These are phyloP conservation scores for Oscheius sp. DNA, from an alignment of 2,888 invertebrate species.

Conservation along the genomic window DNA sequence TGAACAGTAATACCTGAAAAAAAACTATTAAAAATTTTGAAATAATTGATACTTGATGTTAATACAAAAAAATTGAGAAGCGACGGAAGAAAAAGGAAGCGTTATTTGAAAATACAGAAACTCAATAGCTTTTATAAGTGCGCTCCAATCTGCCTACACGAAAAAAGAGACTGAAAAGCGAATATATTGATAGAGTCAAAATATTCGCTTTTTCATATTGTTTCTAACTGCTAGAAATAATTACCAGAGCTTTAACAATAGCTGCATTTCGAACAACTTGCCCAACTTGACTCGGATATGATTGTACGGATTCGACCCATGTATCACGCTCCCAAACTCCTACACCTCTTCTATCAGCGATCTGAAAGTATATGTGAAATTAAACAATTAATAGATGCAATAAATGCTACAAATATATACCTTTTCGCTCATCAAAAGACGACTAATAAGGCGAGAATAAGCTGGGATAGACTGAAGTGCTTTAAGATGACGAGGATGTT, in stretches of 20 bases:
- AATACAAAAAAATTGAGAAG: background rate
- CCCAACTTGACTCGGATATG: slow-evolving; percentile 61
- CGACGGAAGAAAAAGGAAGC: slow-evolving; percentile 4
- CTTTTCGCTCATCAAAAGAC: slow-evolving; percentile 68
- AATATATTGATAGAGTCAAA: no score
- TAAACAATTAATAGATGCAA: background rate
- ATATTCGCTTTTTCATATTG: no score
- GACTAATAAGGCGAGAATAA: slow-evolving; percentile 67
- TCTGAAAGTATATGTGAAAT: slow-evolving; percentile 32
- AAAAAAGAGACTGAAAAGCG: no score
- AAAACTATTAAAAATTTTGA: background rate
- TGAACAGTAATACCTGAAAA: slow-evolving; percentile 60
- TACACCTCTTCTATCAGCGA: slow-evolving; percentile 69
- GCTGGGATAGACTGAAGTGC: slow-evolving; percentile 64
- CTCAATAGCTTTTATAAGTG: no score
- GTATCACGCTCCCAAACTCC: slow-evolving; percentile 70
- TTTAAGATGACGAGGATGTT: slow-evolving; percentile 61
- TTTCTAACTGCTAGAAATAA: no score
- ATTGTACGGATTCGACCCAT: slow-evolving; percentile 67
- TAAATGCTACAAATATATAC: no score
- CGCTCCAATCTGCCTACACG: no score
- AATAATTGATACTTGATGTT: background rate
- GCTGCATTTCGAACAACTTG: slow-evolving; percentile 61
- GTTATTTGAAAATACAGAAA: slow-evolving; percentile 7
- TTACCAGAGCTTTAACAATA: slow-evolving; percentile 64